A percentile compares a stretch with the other conserved stretches of the same genome.
phyloP scores from a whole-genome alignment of 2,113 vertebrate genomes.

The Lasiurus cinereus region DNA sequence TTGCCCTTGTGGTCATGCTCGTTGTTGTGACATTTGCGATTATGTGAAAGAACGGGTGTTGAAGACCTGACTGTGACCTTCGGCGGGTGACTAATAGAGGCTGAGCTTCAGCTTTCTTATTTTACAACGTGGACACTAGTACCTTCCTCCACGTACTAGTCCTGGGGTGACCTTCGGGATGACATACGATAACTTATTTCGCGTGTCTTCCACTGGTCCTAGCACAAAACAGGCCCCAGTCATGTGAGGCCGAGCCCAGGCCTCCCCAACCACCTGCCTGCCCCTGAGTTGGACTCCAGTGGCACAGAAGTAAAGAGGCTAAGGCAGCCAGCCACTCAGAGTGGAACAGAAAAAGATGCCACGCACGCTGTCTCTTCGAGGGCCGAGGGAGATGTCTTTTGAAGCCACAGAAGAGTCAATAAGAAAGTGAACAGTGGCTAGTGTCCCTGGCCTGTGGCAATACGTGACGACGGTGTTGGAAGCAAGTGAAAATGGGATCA shows the following conservation, averaged over 20 bases:
- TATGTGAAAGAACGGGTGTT: background rate
- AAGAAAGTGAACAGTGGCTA: constrained; percentile 67
- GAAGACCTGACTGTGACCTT: background rate
- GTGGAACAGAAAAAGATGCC: background rate
- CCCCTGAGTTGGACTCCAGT: background rate
- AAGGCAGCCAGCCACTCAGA: background rate
- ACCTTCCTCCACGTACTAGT: background rate
- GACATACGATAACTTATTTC: background rate
- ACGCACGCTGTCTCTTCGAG: background rate
- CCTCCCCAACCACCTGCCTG: fast-evolving
- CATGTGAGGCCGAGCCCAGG: fast-evolving
- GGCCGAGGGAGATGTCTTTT: background rate
- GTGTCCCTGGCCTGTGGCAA: constrained; percentile 40
- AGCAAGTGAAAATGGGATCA: constrained; percentile 79
- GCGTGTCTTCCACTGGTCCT: fast-evolving
- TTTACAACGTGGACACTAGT: background rate
- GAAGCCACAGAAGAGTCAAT: constrained; percentile 25
- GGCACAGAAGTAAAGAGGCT: background rate
- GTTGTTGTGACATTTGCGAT: background rate
- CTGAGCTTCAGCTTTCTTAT: background rate
- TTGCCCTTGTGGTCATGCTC: background rate
- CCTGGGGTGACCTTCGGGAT: fast-evolving
- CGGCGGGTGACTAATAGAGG: background rate
- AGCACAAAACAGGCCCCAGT: background rate
- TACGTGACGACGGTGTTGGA: constrained; percentile 64